These are phyloP conservation scores for Agapornis canus DNA, from an alignment of 2,797 vertebrate species.

Conservation along the genomic window DNA sequence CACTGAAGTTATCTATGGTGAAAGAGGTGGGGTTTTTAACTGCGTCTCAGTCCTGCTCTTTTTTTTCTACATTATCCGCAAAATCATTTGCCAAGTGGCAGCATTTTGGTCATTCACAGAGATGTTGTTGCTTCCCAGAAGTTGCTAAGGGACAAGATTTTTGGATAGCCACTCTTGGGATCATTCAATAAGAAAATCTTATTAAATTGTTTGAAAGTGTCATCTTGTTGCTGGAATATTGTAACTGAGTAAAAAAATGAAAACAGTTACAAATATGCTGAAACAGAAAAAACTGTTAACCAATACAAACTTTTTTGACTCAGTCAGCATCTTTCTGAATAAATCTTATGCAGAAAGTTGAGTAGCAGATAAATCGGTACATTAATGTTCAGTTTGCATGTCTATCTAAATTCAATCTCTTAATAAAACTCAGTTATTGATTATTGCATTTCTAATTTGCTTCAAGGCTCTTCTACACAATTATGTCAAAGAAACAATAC, in stretches of 20 bases:
- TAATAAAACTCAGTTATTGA: constrained; percentile 38
- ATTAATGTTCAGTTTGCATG: background rate
- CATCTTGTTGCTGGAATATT: background rate
- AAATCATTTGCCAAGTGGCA: background rate
- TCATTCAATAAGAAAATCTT: background rate
- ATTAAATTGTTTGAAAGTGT: background rate
- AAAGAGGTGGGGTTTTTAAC: background rate
- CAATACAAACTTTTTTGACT: background rate
- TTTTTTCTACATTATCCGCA: background rate
- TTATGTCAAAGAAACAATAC: background rate
- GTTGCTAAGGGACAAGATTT: background rate
- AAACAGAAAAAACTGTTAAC: background rate
- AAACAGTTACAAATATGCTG: background rate
- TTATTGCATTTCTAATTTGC: constrained; percentile 38
- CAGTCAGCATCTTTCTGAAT: background rate
- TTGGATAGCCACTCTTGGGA: background rate
- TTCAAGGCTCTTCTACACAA: background rate
- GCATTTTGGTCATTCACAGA: background rate
- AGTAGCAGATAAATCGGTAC: background rate
- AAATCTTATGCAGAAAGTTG: background rate
- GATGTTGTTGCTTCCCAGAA: background rate
- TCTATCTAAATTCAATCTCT: constrained; percentile 22
- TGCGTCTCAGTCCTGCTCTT: background rate
- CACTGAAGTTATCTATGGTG: background rate
- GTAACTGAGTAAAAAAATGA: background rate